These are phyloP conservation scores for Nemotelus nigrinus DNA, from an alignment of 2,888 invertebrate genomes.

Conservation along the genomic window DNA sequence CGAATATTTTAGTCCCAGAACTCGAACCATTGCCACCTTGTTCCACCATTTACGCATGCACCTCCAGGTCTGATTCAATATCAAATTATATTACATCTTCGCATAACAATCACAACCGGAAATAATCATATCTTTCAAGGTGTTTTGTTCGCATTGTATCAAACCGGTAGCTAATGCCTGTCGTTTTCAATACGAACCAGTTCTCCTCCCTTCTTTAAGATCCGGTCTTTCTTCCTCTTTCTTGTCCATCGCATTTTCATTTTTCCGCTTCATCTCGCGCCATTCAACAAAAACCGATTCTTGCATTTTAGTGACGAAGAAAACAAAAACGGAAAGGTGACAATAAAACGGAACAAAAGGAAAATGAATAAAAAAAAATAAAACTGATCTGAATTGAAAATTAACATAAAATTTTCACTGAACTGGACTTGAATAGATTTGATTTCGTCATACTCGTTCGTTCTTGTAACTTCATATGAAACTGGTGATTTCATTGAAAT, in stretches of 20 bases:
- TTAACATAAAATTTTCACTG: conserved; percentile 20
- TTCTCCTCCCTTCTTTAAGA: not conserved
- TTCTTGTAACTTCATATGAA: not conserved
- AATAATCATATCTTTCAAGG: conserved; percentile 18
- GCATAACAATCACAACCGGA: not conserved
- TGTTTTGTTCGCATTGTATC: not conserved
- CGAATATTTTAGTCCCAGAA: too few relatives aligned
- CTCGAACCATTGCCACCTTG: too few relatives aligned
- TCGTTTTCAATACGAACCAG: not conserved
- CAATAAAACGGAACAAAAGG: not conserved
- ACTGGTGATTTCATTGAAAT: not conserved
- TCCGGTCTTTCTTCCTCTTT: not conserved
- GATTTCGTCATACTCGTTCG: not conserved
- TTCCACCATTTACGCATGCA: too few relatives aligned
- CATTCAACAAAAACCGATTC: not conserved
- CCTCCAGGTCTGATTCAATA: too few relatives aligned
- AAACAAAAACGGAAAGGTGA: not conserved
- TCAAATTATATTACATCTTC: conserved; percentile 7
- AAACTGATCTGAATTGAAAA: conserved; percentile 11
- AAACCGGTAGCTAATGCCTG: not conserved
- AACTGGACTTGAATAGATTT: conserved; percentile 12
- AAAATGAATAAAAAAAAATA: not conserved
- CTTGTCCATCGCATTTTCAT: not conserved
- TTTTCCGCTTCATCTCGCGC: not conserved
- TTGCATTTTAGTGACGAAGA: not conserved